phyloP scores from a whole-genome alignment of 2,797 vertebrate species.

The Schizopygopsis pylzovi region DNA sequence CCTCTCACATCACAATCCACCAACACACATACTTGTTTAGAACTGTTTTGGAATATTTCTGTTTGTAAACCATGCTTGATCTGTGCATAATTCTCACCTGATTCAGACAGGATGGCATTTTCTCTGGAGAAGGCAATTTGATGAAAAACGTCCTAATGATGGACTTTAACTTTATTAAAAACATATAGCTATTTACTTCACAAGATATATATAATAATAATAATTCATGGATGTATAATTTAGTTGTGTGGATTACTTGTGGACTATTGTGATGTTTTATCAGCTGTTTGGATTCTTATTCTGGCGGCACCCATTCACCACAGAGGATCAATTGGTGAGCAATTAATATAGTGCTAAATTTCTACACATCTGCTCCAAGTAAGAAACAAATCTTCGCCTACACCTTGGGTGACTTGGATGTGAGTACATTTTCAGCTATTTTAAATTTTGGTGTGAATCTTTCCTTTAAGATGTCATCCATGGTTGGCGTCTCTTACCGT shows the following conservation, averaged over 20 bases:
- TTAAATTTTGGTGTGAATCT: background rate
- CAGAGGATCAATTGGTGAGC: background rate
- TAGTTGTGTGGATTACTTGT: background rate
- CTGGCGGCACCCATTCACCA: background rate
- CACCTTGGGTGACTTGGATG: background rate
- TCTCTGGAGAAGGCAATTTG: background rate
- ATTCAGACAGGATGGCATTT: background rate
- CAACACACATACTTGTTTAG: background rate
- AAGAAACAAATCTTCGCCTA: background rate
- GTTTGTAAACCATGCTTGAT: background rate
- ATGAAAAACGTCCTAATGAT: no score
- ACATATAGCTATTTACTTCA: background rate
- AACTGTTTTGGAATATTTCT: background rate
- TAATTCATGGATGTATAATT: no score
- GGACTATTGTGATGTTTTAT: background rate
- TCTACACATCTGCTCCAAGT: background rate
- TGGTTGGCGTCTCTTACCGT: slow-evolving; percentile 76
- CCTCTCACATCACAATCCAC: background rate
- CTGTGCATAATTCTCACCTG: background rate
- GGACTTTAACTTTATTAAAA: no score
- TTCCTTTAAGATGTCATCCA: background rate
- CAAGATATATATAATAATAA: no score
- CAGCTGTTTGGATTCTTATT: no score
- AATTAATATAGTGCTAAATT: background rate
- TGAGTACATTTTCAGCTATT: background rate